Percentiles rank a stretch among this genome's conserved stretches.
phyloP scores from a whole-genome alignment of 1,140 invertebrate genomes.

The Pygmarrhopalites habei region DNA sequence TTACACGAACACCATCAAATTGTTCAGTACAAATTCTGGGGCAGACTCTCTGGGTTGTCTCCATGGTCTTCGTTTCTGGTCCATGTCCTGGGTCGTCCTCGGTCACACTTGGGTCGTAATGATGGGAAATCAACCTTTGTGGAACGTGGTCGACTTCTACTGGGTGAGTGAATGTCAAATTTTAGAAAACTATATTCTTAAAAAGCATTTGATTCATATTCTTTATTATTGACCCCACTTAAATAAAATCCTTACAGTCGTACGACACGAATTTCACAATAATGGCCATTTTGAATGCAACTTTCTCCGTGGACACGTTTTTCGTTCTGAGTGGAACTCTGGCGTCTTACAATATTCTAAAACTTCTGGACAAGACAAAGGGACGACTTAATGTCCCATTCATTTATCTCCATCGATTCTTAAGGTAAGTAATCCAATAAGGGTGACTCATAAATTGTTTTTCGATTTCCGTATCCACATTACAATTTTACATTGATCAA shows the following conservation, averaged over 20 bases:
- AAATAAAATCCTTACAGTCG: background rate
- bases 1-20: conserved; percentile 44
- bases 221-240: background rate
- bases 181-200: too few relatives aligned
- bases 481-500: too few relatives aligned
- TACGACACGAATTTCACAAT: conserved; percentile 7
- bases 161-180: background rate
- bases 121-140: too few relatives aligned
- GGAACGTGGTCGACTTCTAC: conserved; percentile 7
- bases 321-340: conserved; percentile 43
- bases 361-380: conserved; percentile 33
- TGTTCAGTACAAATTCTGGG: conserved; percentile 40
- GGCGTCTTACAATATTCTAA: conserved; percentile 36
- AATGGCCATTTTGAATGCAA: conserved; percentile 43
- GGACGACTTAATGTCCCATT: conserved; percentile 36
- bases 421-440: conserved; percentile 40
- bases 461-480: too few relatives aligned
- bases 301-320: conserved; percentile 48
- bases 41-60: conserved; percentile 39
- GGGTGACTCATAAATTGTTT: too few relatives aligned
- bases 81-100: conserved; percentile 50
- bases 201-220: too few relatives aligned
- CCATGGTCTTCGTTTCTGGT: conserved; percentile 46
- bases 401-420: conserved; percentile 38
- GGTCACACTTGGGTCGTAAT: conserved; percentile 48